Evolutionary conservation across 1,140 invertebrate species (phyloP).

Genomic region (Papilio glaucus): DNA sequence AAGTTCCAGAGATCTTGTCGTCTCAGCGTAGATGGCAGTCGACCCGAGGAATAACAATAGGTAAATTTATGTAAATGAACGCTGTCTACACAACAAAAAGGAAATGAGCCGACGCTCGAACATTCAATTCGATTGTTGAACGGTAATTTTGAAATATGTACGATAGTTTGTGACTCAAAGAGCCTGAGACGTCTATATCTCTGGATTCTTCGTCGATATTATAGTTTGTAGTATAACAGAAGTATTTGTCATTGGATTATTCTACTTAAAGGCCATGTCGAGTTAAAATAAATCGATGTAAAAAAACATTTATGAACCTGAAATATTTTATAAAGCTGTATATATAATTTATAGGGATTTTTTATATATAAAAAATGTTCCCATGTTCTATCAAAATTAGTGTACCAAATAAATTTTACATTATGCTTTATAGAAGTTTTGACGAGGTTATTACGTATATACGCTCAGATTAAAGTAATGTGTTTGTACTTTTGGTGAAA

Average conservation of each 20-base stretch:
- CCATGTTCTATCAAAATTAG: background rate
- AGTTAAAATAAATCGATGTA: background rate
- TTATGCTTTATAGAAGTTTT: background rate
- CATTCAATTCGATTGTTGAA: slow-evolving; percentile 56
- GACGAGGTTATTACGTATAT: background rate
- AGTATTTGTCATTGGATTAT: slow-evolving; percentile 21
- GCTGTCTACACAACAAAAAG: slow-evolving; percentile 73
- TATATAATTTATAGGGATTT: background rate
- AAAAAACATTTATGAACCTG: background rate
- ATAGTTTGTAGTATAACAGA: background rate
- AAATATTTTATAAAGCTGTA: background rate
- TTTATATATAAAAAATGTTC: background rate
- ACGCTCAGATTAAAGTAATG: background rate
- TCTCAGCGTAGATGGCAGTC: slow-evolving; percentile 58
- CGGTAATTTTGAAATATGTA: slow-evolving; percentile 51
- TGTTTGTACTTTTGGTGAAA: slow-evolving; percentile 3
- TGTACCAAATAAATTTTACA: background rate
- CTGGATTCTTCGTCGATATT: slow-evolving; percentile 14
- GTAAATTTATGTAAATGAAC: slow-evolving; percentile 81
- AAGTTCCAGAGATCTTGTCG: slow-evolving; percentile 68
- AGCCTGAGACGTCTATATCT: slow-evolving; percentile 19
- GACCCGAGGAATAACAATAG: slow-evolving; percentile 76
- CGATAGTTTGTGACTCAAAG: slow-evolving; percentile 45
- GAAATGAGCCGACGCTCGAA: slow-evolving; percentile 64
- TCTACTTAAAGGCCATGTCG: background rate